phyloP scores from a whole-genome alignment of 2,113 vertebrate species.

The Rhinoptilus africanus region DNA sequence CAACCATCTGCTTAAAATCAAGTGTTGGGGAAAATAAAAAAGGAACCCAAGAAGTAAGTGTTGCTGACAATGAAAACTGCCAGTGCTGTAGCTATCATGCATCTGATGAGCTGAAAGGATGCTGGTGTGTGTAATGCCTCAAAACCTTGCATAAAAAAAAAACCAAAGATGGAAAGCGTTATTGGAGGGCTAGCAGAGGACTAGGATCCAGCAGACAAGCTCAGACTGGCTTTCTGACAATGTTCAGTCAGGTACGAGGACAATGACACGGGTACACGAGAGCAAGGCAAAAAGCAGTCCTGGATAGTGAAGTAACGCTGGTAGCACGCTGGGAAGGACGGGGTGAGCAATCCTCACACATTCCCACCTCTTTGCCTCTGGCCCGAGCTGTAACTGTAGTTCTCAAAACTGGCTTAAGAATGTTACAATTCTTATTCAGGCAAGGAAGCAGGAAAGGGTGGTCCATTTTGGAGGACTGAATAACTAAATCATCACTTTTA shows the following conservation, averaged over 20 bases:
- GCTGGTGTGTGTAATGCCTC: neutral
- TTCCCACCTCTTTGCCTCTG: neutral
- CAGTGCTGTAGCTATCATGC: neutral
- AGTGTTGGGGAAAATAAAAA: neutral
- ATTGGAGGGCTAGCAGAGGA: neutral
- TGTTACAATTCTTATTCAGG: neutral
- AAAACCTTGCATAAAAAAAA: neutral
- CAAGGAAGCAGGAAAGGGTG: neutral
- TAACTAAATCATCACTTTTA: neutral
- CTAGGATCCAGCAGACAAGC: neutral
- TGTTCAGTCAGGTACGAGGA: neutral
- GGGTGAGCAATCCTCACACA: neutral
- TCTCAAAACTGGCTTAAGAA: neutral
- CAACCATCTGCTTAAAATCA: neutral
- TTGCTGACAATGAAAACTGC: neutral
- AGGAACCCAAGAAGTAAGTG: neutral
- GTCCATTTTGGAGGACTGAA: neutral
- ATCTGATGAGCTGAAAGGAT: neutral
- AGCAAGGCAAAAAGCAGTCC: neutral
- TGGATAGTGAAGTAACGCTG: neutral
- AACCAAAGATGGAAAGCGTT: neutral
- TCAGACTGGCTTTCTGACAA: neutral
- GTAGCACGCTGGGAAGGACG: neutral
- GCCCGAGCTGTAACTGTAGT: neutral
- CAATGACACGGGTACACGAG: neutral